Conservation (phyloP, 2,888 invertebrate genomes). For the Catocala fraxini region DNA sequence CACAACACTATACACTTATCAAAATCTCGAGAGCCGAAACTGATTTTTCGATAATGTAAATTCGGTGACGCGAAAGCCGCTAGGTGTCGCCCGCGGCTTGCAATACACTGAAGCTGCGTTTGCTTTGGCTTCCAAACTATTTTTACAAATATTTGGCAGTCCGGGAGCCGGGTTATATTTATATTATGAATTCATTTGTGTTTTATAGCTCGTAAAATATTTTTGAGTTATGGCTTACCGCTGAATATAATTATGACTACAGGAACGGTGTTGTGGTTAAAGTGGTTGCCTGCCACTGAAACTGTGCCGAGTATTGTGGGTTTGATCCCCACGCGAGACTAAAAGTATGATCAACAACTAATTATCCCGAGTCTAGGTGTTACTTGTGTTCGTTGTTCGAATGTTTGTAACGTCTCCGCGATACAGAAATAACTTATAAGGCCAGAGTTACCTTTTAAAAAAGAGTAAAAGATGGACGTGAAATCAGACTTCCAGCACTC, state of each 20-base stretch:
- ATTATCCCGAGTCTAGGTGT: too few species aligned
- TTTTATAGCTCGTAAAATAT: conserved; percentile 40
- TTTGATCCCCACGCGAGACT: too few species aligned
- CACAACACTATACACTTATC: not conserved
- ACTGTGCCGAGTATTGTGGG: too few species aligned
- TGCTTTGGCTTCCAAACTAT: conserved; percentile 60
- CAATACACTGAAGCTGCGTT: conserved; percentile 62
- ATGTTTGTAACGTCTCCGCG: too few species aligned
- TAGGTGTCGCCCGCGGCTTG: conserved; percentile 60
- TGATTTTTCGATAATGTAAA: conserved; percentile 48
- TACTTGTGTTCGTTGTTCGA: too few species aligned
- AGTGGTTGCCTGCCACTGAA: too few species aligned
- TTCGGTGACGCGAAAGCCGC: conserved; percentile 46
- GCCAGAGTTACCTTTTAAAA: too few species aligned
- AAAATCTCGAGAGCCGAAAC: conserved; percentile 15
- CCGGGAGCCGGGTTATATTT: conserved; percentile 44
- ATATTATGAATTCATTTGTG: conserved; percentile 24
- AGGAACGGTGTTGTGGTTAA: too few species aligned
- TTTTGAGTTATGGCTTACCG: conserved; percentile 26
- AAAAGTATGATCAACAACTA: too few species aligned
- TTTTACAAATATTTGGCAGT: conserved; percentile 64
- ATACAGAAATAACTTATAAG: too few species aligned
- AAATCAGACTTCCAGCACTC: too few species aligned
- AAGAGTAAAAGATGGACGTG: too few species aligned
- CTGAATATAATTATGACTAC: not conserved